Base-by-base conservation (phyloP, 2,888 invertebrate species). In the Brachypalpus laphriformis region DNA sequence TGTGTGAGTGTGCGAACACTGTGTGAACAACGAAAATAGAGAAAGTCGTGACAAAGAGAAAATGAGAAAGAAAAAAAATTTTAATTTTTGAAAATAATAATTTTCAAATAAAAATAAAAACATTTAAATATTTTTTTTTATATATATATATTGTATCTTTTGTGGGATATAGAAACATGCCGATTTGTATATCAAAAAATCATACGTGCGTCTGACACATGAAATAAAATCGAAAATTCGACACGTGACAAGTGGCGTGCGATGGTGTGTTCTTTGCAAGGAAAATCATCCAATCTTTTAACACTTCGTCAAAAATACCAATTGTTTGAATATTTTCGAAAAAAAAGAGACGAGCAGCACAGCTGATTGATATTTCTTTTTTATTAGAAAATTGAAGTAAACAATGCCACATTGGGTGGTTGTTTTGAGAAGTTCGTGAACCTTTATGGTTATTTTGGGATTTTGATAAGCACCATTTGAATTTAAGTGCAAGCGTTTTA, bases 201-300 rank as follows among this genome's bases (percentile, higher is more conserved):
- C 56, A 78, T 68, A 56, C 42, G 65, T 78, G 56, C 70, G 61
- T 77, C 18, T 37, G 18, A 51, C 14, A 51, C 14, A 49, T 31
- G 37, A 47, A 71, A 49, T 37, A 68, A 31, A 56, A 63, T 70
- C 42, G 57, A 51, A 51, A 63, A 57, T 57, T 63, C 14, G 74
- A 74, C 75, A 81, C 66, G 85, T 85, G 85, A 85, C 76, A 81
- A 63, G 75, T 56, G 66, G 81, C 76, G 85, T 85, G 81, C 47
- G 80, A 42, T 56, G 9, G 70, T 63, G 40, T 16, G 16, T 57
- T 18, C 4, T 16, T 25, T 51, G n/a, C 45, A 63, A 11, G 31
- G 14, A 71, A 56, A 68, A 61, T 47, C 18, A 25, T 22, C 31
- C 40, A 56, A 77, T 8, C 47, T 65, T 37, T 54, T 6, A 42